A percentile compares a stretch with the other conserved stretches of the same genome.
Conservation (phyloP, 2,113 vertebrate genomes). For the Dicrurus megarhynchus region DNA sequence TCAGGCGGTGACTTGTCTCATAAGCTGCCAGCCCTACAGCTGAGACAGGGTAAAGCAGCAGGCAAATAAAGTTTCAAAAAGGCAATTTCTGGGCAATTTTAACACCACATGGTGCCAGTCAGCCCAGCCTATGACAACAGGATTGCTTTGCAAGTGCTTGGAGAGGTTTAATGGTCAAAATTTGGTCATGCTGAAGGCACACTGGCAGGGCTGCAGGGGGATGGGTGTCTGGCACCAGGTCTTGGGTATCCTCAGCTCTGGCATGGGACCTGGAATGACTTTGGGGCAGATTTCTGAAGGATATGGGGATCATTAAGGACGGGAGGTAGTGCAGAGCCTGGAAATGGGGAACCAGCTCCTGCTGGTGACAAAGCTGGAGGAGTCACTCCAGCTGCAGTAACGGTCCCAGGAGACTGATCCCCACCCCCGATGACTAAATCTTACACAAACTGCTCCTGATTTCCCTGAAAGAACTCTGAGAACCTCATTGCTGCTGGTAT, state of each 20-base stretch:
- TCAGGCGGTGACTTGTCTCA: rapidly evolving
- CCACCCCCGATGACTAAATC: background rate
- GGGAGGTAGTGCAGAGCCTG: rapidly evolving
- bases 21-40: rapidly evolving
- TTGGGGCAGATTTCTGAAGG: background rate
- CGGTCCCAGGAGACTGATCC: background rate
- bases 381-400: background rate
- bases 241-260: background rate
- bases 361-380: background rate
- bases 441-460: background rate
- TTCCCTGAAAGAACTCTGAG: background rate
- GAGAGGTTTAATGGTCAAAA: background rate
- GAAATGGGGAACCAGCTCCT: background rate
- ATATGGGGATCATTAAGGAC: background rate
- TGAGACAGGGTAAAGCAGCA: rapidly evolving
- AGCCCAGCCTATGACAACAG: background rate
- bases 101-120: background rate
- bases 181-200: background rate
- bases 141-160: background rate
- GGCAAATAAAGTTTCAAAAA: background rate
- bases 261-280: background rate
- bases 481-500: background rate
- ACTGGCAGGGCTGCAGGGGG: background rate
- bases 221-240: background rate
- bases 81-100: background rate